These are phyloP conservation scores for Camponotus pennsylvanicus DNA, from an alignment of 1,140 invertebrate genomes.

Conservation along the genomic window DNA sequence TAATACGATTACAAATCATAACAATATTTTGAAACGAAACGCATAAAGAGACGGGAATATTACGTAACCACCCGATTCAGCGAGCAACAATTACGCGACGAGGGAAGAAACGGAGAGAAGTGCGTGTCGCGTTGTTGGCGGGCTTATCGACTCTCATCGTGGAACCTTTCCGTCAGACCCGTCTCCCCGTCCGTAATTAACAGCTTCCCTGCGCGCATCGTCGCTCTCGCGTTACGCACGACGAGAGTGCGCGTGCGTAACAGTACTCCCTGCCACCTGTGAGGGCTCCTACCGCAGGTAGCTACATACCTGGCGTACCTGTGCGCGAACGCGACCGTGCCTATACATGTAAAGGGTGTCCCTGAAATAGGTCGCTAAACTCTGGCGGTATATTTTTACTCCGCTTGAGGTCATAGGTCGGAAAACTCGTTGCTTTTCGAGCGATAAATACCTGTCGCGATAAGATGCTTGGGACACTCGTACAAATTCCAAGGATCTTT, in stretches of 20 bases:
- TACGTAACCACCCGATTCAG: not conserved
- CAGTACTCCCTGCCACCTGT: constrained; percentile 65
- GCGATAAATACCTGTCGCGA: too few relatives aligned
- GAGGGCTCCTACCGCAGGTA: constrained; percentile 26
- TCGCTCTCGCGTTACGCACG: constrained; percentile 29
- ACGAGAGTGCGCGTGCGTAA: constrained; percentile 46
- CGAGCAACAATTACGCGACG: not conserved
- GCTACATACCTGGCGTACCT: constrained; percentile 64
- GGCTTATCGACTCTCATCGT: constrained; percentile 63
- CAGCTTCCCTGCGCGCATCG: constrained; percentile 66
- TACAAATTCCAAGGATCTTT: too few relatives aligned
- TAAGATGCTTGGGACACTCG: too few relatives aligned
- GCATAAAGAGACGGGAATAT: not conserved
- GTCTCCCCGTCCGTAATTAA: constrained; percentile 68
- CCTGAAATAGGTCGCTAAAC: not conserved
- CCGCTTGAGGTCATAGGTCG: too few relatives aligned
- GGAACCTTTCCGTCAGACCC: constrained; percentile 60
- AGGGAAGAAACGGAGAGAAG: constrained; percentile 8
- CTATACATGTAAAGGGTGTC: constrained; percentile 9
- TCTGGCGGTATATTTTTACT: not conserved
- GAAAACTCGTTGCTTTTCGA: too few relatives aligned
- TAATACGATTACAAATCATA: not conserved
- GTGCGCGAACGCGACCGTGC: not conserved
- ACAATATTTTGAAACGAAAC: not conserved
- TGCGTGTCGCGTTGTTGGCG: not conserved